Conservation (phyloP, 2,797 vertebrate genomes). For the Tympanoctomys barrerae region DNA sequence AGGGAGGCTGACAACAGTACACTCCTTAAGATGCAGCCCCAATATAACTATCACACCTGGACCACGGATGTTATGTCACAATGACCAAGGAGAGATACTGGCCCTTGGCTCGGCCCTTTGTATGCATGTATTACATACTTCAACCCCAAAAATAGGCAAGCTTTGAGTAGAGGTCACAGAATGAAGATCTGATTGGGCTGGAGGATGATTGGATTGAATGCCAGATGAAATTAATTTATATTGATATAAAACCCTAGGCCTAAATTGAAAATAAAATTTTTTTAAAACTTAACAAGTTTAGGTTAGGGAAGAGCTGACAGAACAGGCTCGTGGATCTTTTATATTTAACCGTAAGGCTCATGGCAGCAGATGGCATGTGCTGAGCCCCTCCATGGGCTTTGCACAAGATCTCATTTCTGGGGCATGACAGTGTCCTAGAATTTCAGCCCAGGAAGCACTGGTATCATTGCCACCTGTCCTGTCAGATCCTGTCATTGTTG, state of each 20-base stretch:
- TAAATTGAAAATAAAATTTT: neutral
- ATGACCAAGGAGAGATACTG: neutral
- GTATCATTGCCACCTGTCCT: neutral
- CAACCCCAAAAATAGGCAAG: neutral
- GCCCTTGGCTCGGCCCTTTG: neutral
- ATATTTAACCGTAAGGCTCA: neutral
- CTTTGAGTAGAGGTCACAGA: neutral
- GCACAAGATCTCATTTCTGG: neutral
- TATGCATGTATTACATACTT: neutral
- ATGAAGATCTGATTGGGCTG: neutral
- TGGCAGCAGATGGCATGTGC: neutral
- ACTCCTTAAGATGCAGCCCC: neutral
- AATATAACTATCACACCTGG: neutral
- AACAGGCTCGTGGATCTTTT: neutral
- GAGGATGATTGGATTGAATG: neutral
- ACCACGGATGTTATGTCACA: neutral
- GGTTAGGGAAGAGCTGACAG: neutral
- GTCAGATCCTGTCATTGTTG: neutral
- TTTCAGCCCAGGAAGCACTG: neutral
- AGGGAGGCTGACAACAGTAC: neutral
- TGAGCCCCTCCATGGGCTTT: neutral
- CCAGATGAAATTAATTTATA: neutral
- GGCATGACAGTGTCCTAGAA: neutral
- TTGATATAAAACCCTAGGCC: neutral
- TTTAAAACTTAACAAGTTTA: neutral